phyloP scores from a whole-genome alignment of 2,888 invertebrate species.

The Drosophila imparisetae region DNA sequence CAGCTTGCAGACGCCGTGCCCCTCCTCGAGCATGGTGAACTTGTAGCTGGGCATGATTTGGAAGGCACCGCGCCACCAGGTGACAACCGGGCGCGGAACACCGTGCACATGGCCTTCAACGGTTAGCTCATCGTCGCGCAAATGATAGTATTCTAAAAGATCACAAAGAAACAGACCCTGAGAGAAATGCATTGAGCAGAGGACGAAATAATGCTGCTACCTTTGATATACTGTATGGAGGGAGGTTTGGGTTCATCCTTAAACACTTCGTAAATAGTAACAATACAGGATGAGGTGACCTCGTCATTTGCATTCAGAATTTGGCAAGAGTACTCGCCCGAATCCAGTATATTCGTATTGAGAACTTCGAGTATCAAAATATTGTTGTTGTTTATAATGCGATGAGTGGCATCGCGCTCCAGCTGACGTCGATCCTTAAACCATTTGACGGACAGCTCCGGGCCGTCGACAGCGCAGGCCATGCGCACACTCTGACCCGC shows the following conservation, averaged over 20 bases:
- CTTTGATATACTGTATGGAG: constrained; percentile 89
- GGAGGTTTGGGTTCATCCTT: constrained; percentile 90
- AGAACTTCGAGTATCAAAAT: constrained; percentile 86
- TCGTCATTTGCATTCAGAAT: constrained; percentile 91
- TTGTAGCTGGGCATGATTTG: constrained; percentile 83
- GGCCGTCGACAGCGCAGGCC: constrained; percentile 91
- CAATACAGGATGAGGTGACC: constrained; percentile 89
- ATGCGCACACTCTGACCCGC: constrained; percentile 91
- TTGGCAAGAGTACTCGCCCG: constrained; percentile 89
- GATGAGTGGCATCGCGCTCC: constrained; percentile 83
- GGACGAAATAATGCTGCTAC: constrained; percentile 78
- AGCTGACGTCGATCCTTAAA: constrained; percentile 88
- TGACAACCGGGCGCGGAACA: constrained; percentile 83
- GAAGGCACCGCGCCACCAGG: constrained; percentile 83
- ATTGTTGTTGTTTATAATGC: constrained; percentile 86
- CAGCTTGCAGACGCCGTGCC: constrained; percentile 86
- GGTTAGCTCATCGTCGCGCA: constrained; percentile 87
- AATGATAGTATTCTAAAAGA: constrained; percentile 83
- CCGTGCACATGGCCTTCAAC: constrained; percentile 86
- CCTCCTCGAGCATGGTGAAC: constrained; percentile 83
- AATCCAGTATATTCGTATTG: constrained; percentile 87
- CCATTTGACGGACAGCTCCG: constrained; percentile 91
- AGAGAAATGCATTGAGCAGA: constrained; percentile 7
- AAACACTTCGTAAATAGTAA: constrained; percentile 91
- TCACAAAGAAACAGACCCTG: constrained; percentile 22